Conservation (phyloP, 2,797 vertebrate species). For the Malurus splendens region DNA sequence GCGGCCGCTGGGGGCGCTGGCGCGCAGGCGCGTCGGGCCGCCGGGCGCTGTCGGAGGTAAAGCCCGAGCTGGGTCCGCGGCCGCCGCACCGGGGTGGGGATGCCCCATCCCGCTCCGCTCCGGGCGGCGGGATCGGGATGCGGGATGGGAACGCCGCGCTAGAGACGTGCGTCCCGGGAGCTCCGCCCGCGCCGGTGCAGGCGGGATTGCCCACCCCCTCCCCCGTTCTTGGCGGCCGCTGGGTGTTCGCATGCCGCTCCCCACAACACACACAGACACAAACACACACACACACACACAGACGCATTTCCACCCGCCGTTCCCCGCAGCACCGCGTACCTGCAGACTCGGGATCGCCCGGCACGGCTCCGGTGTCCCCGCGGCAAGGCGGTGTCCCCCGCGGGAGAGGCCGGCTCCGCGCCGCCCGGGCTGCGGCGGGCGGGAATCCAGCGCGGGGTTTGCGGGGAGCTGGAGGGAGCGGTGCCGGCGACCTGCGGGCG, state of each 20-base stretch:
- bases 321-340: not conserved
- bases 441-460: conserved; percentile 36
- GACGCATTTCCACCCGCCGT: not conserved
- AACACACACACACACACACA: no score
- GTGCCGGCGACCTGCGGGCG: not conserved
- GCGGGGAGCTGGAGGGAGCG: conserved; percentile 14
- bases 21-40: not conserved
- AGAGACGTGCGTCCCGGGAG: not conserved
- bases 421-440: not conserved
- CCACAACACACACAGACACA: not conserved
- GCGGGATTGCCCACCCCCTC: fast-evolving
- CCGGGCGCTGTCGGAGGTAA: not conserved
- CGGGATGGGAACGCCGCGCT: not conserved
- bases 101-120: no score
- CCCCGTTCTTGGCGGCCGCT: not conserved
- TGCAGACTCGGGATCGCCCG: not conserved
- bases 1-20: not conserved
- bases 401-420: not conserved
- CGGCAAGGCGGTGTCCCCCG: not conserved
- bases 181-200: not conserved
- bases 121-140: not conserved
- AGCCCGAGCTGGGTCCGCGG: not conserved
- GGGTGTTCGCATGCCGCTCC: not conserved
- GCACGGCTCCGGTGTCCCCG: not conserved
- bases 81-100: not conserved